These are phyloP conservation scores for Subacronicta megacephala DNA, from an alignment of 2,888 invertebrate genomes.

Conservation along the genomic window DNA sequence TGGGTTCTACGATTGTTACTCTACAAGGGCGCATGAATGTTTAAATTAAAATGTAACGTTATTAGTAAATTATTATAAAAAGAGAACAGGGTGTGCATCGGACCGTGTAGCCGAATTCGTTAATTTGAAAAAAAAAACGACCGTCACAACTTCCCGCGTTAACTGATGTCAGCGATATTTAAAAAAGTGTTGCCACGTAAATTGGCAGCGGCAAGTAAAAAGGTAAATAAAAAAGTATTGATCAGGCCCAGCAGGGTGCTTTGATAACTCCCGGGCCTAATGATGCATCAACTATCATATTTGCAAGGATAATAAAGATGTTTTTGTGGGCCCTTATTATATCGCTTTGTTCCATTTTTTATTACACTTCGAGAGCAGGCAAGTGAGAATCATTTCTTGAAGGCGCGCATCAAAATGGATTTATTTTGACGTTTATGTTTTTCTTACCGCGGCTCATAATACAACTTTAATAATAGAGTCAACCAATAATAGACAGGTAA, in stretches of 20 bases:
- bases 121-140: conserved; percentile 43
- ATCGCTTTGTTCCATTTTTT: conserved; percentile 55
- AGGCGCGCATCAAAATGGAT: conserved; percentile 31
- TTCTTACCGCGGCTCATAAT: conserved; percentile 21
- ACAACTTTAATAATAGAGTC: conserved; percentile 34
- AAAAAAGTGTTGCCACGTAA: conserved; percentile 55
- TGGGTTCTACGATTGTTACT: conserved; percentile 35
- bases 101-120: conserved; percentile 57
- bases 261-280: conserved; percentile 62
- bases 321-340: conserved; percentile 59
- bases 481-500: conserved; percentile 43
- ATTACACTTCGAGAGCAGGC: conserved; percentile 34
- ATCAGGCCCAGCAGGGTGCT: conserved; percentile 67
- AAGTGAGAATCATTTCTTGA: conserved; percentile 40
- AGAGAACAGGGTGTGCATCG: conserved; percentile 67
- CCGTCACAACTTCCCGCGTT: conserved; percentile 40
- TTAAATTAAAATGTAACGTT: conserved; percentile 24
- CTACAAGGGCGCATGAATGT: conserved; percentile 21
- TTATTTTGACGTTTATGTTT: conserved; percentile 48
- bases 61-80: conserved; percentile 32
- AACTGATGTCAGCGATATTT: conserved; percentile 33
- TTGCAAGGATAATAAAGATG: conserved; percentile 64
- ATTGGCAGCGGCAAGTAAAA: conserved; percentile 56
- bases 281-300: conserved; percentile 65
- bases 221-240: conserved; percentile 64